Conservation (phyloP, 2,797 vertebrate species). For the Thaleichthys pacificus region DNA sequence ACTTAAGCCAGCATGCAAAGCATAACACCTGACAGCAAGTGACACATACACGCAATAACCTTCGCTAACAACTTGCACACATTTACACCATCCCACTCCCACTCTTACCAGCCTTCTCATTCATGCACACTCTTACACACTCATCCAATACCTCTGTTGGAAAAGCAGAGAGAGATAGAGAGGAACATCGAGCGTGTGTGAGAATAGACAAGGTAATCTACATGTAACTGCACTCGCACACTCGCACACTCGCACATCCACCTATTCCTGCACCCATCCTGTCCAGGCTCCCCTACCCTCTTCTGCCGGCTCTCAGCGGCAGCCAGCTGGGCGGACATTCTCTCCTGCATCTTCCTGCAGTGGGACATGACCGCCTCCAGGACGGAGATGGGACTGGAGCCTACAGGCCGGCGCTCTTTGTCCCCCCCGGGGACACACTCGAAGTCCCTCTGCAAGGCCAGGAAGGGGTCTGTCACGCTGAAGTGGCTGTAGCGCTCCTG, state of each 20-base stretch:
- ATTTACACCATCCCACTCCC: not conserved
- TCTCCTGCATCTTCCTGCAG: slow-evolving; percentile 98
- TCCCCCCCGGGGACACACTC: slow-evolving; percentile 80
- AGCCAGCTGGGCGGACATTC: slow-evolving; percentile 91
- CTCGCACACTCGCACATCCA: not conserved
- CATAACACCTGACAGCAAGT: too few species aligned
- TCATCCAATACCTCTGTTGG: too few species aligned
- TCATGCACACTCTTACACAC: not conserved
- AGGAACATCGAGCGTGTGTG: too few species aligned
- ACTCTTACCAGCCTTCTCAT: not conserved
- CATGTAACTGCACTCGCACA: not conserved
- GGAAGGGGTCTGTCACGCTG: slow-evolving; percentile 94
- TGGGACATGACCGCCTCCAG: slow-evolving; percentile 97
- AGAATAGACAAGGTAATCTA: too few species aligned
- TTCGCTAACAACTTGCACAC: not conserved
- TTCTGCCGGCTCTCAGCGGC: slow-evolving; percentile 94
- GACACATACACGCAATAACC: not conserved
- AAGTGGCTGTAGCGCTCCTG: slow-evolving; percentile 95
- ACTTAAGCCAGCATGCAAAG: not conserved
- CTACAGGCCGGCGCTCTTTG: slow-evolving; percentile 81
- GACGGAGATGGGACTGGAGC: slow-evolving; percentile 90
- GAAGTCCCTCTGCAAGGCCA: slow-evolving; percentile 94
- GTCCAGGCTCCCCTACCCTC: slow-evolving; percentile 78
- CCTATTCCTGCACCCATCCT: not conserved
- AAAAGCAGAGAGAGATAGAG: too few species aligned